phyloP scores from a whole-genome alignment of 2,797 vertebrate species.

The Phoebastria nigripes region DNA sequence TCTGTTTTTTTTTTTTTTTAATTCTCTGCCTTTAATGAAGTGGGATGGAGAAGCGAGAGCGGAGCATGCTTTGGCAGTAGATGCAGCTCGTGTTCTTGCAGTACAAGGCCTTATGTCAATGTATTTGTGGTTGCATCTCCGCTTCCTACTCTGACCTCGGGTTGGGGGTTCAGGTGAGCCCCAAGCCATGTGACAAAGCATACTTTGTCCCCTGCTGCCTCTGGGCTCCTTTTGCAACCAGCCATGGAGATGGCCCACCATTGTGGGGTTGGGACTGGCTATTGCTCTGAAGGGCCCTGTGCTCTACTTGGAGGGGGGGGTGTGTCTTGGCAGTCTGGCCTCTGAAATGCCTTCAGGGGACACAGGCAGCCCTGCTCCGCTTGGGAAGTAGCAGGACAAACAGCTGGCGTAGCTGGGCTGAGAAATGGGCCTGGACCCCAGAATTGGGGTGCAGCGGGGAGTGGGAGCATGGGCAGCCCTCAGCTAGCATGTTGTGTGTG shows the following conservation, averaged over 20 bases:
- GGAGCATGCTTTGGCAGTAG: background rate
- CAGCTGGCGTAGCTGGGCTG: background rate
- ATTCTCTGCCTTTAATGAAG: background rate
- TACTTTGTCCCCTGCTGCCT: background rate
- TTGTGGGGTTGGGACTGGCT: background rate
- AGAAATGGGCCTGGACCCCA: background rate
- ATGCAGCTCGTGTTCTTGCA: background rate
- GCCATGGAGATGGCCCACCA: rapidly evolving
- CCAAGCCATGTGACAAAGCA: rapidly evolving
- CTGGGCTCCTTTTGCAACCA: background rate
- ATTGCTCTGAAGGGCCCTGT: background rate
- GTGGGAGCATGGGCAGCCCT: background rate
- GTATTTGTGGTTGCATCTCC: background rate
- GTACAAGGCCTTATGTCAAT: background rate
- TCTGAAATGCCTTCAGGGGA: background rate
- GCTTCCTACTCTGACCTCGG: background rate
- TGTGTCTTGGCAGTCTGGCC: background rate
- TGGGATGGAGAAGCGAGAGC: rapidly evolving
- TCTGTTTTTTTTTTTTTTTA: background rate
- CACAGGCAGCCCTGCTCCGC: background rate
- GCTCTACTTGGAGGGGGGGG: background rate
- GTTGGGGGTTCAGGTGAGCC: background rate
- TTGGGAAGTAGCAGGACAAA: background rate
- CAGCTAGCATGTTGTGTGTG: background rate
- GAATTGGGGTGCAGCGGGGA: background rate